Evolutionary conservation across 2,113 vertebrate species (phyloP), one percentile per base, ranked within the genome.

Genomic region (Tyto alba): DNA sequence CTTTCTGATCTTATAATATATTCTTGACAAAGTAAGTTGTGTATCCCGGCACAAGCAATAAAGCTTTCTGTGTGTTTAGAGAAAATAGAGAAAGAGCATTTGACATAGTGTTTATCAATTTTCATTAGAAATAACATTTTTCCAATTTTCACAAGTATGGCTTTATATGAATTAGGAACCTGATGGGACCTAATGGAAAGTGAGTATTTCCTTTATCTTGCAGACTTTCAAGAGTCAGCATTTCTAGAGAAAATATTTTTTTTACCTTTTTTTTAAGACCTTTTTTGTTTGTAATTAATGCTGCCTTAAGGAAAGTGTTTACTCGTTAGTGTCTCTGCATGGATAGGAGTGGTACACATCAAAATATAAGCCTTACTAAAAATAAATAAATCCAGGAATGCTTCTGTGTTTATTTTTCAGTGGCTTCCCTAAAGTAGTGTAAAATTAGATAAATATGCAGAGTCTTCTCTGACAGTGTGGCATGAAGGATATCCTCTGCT

Each of bases 251-350:
- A 79, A 72, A 27, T 2, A 7, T 20, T 38, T 62, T 50, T 19
- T 3, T 1, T 21, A 41, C n/a, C n/a, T 50, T n/a, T 32, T 25
- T 27, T 83, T 10, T 30, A 5, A 5, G 0, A 20, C 6, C 13
- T 53, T 40, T 73, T 81, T 29, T n/a, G n/a, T 56, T 90, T 85
- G 41, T 47, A 56, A 26, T 55, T 55, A 68, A 63, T 26, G 11
- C 12, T 72, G 22, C 23, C 48, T 57, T 64, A 67, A 84, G 18
- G 34, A 11, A 88, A 68, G 14, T 34, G 18, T 53, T 91, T 68
- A 30, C 13, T 48, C 13, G 34, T 64, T 13, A 48, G 36, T 43
- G 19, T 6, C 22, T 77, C 11, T 30, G 6, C 25, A 14, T 12
- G 9, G 10, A 7, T 72, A 45, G 32, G 13, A 80, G 40, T 30